Evolutionary conservation across 2,888 invertebrate genomes (phyloP).

Genomic region (Diloba caeruleocephala): DNA sequence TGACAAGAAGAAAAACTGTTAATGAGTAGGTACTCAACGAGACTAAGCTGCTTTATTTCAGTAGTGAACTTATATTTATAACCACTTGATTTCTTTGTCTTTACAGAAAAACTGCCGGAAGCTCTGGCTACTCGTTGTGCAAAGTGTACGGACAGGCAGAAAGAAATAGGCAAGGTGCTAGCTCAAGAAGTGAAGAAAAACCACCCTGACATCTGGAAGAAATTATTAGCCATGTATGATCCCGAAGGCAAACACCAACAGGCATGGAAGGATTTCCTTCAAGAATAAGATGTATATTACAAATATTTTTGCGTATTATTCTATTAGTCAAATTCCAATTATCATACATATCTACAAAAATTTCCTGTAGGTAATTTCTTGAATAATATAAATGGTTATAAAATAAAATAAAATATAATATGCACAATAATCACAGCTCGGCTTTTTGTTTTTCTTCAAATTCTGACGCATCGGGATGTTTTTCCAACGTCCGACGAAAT

Average conservation of each 20-base stretch:
- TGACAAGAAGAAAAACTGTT: too few species aligned
- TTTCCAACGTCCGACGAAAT: slow-evolving; percentile 73
- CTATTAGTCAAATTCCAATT: slow-evolving; percentile 1
- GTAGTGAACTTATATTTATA: background rate
- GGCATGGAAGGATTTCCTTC: slow-evolving; percentile 71
- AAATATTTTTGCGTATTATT: too few species aligned
- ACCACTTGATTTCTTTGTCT: background rate
- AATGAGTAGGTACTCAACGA: too few species aligned
- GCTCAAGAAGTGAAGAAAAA: slow-evolving; percentile 88
- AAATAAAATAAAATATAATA: slow-evolving; percentile 25
- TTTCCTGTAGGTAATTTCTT: slow-evolving; percentile 1
- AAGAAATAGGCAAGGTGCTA: slow-evolving; percentile 90
- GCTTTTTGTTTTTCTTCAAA: slow-evolving; percentile 28
- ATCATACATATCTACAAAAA: slow-evolving; percentile 6
- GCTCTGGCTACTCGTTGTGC: slow-evolving; percentile 91
- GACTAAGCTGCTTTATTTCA: background rate
- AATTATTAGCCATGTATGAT: slow-evolving; percentile 88
- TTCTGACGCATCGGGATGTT: slow-evolving; percentile 32
- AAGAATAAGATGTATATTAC: slow-evolving; percentile 32
- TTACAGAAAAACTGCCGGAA: slow-evolving; percentile 91
- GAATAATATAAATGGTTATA: slow-evolving; percentile 4
- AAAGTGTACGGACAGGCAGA: slow-evolving; percentile 92
- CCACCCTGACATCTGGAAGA: slow-evolving; percentile 87
- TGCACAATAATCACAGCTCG: slow-evolving; percentile 2
- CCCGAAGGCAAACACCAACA: slow-evolving; percentile 88